phyloP scores from a whole-genome alignment of 2,888 invertebrate species.

The Tupiocoris notatus region DNA sequence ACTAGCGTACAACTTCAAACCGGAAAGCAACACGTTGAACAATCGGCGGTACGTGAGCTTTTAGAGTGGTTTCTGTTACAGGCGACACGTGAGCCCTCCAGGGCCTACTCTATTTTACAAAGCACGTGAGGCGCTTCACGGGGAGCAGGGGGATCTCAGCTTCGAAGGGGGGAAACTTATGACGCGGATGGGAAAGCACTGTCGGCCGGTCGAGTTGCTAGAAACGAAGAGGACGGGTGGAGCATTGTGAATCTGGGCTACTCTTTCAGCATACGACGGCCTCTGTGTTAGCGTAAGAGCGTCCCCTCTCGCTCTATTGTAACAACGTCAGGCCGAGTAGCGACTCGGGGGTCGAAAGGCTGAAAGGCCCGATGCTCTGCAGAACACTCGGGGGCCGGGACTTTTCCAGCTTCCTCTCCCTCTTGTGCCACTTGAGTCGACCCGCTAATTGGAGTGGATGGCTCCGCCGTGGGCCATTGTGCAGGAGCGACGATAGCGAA shows the following conservation, averaged over 20 bases:
- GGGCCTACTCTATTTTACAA: slow-evolving; percentile 22
- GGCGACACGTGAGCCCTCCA: slow-evolving; percentile 27
- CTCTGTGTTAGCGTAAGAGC: not conserved
- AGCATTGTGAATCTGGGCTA: not conserved
- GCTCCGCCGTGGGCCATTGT: slow-evolving; percentile 38
- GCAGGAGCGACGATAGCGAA: not conserved
- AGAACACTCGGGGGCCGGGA: not conserved
- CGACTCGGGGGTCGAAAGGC: not conserved
- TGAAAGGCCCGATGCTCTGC: not conserved
- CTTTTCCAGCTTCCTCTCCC: not conserved
- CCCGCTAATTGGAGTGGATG: slow-evolving; percentile 37
- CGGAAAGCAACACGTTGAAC: slow-evolving; percentile 34
- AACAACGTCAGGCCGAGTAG: too few species aligned
- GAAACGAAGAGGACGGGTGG: not conserved
- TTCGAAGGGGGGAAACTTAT: too few species aligned
- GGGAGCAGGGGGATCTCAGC: too few species aligned
- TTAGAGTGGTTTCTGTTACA: slow-evolving; percentile 35
- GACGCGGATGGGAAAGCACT: too few species aligned
- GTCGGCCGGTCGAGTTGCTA: not conserved
- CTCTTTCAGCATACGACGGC: not conserved
- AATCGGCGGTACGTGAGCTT: not conserved
- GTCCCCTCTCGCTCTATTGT: not conserved
- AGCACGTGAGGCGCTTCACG: slow-evolving; percentile 22
- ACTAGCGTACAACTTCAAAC: not conserved
- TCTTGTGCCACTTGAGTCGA: slow-evolving; percentile 33